These are phyloP conservation scores for Drosophila subobscura DNA, from an alignment of 1,140 invertebrate species.

Conservation along the genomic window DNA sequence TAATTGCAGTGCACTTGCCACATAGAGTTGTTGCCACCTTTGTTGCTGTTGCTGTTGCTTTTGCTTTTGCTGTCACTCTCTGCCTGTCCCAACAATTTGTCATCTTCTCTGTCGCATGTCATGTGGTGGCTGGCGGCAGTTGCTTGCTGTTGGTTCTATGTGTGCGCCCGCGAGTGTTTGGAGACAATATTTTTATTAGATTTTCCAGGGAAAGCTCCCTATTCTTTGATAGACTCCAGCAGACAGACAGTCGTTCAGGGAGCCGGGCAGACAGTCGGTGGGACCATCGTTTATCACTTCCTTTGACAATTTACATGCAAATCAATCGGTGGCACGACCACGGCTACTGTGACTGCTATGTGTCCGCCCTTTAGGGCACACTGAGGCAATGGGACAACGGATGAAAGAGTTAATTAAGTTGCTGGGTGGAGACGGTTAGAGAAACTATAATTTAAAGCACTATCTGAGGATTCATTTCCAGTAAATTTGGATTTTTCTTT, in stretches of 20 bases:
- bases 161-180: slow-evolving; percentile 20
- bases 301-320: slow-evolving; percentile 80
- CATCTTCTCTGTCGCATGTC: slow-evolving; percentile 78
- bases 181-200: slow-evolving; percentile 72
- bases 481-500: too few species aligned
- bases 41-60: slow-evolving; percentile 38
- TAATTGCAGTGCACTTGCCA: slow-evolving; percentile 77
- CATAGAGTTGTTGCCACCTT: slow-evolving; percentile 55
- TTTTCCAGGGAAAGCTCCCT: slow-evolving; percentile 58
- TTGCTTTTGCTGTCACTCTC: slow-evolving; percentile 58
- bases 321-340: slow-evolving; percentile 44
- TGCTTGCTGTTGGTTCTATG: not conserved
- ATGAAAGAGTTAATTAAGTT: slow-evolving; percentile 30
- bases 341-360: too few species aligned
- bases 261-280: slow-evolving; percentile 25
- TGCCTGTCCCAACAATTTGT: slow-evolving; percentile 70
- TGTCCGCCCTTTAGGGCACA: slow-evolving; percentile 13
- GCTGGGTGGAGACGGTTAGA: not conserved
- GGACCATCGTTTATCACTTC: slow-evolving; percentile 73
- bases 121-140: slow-evolving; percentile 43
- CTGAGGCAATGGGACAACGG: not conserved
- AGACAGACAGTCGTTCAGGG: not conserved
- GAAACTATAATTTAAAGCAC: too few species aligned
- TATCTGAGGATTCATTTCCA: too few species aligned
- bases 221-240: slow-evolving; percentile 27